phyloP scores from a whole-genome alignment of 23 tunicate genomes.

The Oikopleura dioica region DNA sequence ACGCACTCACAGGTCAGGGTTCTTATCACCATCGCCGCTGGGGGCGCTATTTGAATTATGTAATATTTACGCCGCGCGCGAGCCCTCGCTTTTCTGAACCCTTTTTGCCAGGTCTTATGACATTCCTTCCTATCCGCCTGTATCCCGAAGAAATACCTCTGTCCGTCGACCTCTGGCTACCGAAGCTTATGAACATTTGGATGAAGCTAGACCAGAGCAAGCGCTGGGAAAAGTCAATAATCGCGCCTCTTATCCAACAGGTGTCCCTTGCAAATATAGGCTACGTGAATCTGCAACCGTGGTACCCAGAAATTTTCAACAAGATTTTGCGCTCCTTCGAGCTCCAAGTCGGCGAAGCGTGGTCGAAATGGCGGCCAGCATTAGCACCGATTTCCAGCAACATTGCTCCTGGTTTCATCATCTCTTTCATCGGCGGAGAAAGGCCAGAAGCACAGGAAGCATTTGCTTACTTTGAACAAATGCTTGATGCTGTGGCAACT shows the following conservation, averaged over 20 bases:
- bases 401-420: neutral
- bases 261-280: neutral
- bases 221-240: neutral
- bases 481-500: neutral
- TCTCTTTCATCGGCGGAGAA: neutral
- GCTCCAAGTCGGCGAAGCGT: conserved; percentile 2
- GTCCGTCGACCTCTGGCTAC: neutral
- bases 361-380: conserved; percentile 3
- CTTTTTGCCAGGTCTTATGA: neutral
- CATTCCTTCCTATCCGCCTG: neutral
- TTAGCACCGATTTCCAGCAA: neutral
- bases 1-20: no score
- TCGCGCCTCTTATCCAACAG: neutral
- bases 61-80: no score
- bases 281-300: neutral
- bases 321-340: conserved; percentile 1
- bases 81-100: no score
- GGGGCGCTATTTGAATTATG: no score
- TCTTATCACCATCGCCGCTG: no score
- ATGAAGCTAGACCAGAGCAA: conserved; percentile 3
- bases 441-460: neutral
- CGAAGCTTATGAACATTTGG: neutral
- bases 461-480: neutral
- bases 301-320: conserved; percentile 4
- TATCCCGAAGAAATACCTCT: conserved; percentile 3